Evolutionary conservation across 2,888 invertebrate species (phyloP).

Genomic region (Helobdella robusta): DNA sequence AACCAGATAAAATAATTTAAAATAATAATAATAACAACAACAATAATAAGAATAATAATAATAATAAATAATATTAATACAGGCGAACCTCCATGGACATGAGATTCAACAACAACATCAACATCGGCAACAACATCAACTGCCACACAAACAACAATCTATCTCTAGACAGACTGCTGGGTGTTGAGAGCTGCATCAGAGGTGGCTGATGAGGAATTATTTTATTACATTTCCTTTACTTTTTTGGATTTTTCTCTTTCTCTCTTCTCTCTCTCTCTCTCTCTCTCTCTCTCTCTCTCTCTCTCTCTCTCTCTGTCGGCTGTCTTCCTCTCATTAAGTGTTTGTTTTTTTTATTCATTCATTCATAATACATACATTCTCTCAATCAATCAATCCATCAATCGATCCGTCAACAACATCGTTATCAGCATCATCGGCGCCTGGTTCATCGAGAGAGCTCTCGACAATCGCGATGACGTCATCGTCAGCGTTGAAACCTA

Average conservation of each 20-base stretch:
- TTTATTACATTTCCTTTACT: neutral
- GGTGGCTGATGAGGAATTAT: no score
- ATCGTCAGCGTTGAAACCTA: neutral
- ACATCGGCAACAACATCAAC: no score
- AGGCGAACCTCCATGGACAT: conserved; percentile 26
- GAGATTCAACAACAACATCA: conserved; percentile 12
- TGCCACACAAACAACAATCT: no score
- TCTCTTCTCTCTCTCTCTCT: neutral
- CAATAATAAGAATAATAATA: no score
- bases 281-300: neutral
- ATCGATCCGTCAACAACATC: neutral
- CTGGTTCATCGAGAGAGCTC: conserved; percentile 21
- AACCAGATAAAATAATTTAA: no score
- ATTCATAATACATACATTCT: neutral
- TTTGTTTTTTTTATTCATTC: neutral
- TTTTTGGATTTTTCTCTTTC: neutral
- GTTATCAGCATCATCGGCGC: conserved; percentile 16
- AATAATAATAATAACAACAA: no score
- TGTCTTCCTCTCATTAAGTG: neutral
- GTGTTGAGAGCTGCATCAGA: no score
- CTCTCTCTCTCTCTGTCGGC: neutral
- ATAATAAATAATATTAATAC: no score
- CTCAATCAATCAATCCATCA: neutral
- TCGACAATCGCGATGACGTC: neutral
- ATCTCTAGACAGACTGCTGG: no score